Conservation (phyloP, 2,888 invertebrate genomes). For the Ypsolopha sequella region DNA sequence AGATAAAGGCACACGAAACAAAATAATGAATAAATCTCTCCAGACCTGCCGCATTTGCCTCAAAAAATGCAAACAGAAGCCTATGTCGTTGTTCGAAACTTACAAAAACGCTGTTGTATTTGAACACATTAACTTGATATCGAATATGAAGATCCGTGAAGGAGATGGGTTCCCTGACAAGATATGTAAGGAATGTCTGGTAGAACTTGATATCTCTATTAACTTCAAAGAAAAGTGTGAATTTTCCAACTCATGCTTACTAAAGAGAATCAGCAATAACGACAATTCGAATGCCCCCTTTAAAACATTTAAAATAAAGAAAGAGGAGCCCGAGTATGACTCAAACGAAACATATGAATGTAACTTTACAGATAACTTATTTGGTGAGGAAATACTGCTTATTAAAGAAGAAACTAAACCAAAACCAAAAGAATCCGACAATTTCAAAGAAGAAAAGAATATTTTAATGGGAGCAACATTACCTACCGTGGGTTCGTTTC, state of each 20-base stretch:
- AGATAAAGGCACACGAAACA: too few species aligned
- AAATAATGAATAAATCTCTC: too few species aligned
- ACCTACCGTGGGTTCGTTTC: background rate
- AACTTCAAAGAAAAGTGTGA: constrained; percentile 45
- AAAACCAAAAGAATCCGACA: background rate
- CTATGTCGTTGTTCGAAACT: constrained; percentile 36
- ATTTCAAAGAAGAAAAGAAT: background rate
- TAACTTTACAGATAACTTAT: constrained; percentile 6
- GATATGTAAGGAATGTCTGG: constrained; percentile 42
- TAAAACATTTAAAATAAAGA: constrained; percentile 15
- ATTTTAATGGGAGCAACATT: background rate
- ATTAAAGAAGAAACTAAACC: background rate
- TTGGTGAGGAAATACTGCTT: constrained; percentile 4
- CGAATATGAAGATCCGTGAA: constrained; percentile 33
- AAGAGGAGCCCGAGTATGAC: constrained; percentile 14
- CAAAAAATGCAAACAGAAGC: constrained; percentile 16
- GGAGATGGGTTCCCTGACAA: constrained; percentile 41
- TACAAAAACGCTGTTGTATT: constrained; percentile 31
- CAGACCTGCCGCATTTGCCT: constrained; percentile 43
- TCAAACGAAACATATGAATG: constrained; percentile 11
- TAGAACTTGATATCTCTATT: constrained; percentile 37
- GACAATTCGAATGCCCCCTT: background rate
- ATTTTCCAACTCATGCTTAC: constrained; percentile 30
- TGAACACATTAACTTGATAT: constrained; percentile 36
- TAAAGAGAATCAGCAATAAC: constrained; percentile 6